phyloP scores from a whole-genome alignment of 1,140 invertebrate species.

The Heliothis subflexa region DNA sequence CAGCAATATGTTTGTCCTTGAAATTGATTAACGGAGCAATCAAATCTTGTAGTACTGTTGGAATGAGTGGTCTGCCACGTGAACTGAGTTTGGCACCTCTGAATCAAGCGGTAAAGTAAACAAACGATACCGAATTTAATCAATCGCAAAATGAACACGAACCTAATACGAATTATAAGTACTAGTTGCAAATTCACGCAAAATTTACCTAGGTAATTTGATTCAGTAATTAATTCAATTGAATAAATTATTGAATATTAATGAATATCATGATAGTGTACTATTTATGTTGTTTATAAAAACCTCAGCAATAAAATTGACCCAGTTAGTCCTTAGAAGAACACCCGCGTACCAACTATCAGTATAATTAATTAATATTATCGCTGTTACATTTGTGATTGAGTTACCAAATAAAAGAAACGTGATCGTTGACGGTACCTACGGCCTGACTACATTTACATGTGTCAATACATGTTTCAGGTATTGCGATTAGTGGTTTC shows the following conservation, averaged over 20 bases:
- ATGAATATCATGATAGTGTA: too few species aligned
- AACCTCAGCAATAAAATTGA: too few species aligned
- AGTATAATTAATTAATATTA: conserved; percentile 25
- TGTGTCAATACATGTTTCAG: conserved; percentile 25
- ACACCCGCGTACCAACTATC: neutral
- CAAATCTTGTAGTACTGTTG: neutral
- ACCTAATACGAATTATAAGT: neutral
- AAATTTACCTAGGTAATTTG: too few species aligned
- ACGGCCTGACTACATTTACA: conserved; percentile 9
- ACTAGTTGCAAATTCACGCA: neutral
- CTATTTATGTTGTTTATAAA: too few species aligned
- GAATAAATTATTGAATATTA: too few species aligned
- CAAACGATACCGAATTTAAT: conserved; percentile 6
- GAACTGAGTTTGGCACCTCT: conserved; percentile 3
- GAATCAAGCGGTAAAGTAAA: conserved; percentile 15
- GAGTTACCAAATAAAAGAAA: conserved; percentile 22
- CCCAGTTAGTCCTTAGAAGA: neutral
- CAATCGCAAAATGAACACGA: neutral
- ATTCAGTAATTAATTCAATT: too few species aligned
- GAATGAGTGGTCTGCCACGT: neutral
- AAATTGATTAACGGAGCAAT: neutral
- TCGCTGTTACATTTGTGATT: conserved; percentile 22
- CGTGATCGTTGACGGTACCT: conserved; percentile 9
- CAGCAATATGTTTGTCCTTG: too few species aligned
- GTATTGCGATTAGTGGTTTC: conserved; percentile 22